Conservation (phyloP, 1,140 invertebrate genomes). For the Pectinophora gossypiella region DNA sequence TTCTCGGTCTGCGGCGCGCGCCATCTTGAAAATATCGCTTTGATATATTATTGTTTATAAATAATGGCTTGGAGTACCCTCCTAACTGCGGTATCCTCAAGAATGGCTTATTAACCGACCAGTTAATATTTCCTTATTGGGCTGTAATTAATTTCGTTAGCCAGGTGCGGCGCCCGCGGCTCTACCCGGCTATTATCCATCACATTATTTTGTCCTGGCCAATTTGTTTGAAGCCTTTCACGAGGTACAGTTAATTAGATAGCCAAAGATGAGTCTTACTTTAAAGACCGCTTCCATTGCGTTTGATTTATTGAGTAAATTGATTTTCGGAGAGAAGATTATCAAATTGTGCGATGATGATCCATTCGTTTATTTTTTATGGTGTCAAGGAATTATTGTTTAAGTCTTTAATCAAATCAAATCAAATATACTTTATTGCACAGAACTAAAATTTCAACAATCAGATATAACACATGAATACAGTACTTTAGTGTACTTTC, state of each 20-base stretch:
- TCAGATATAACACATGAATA: no score
- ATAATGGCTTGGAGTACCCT: conserved; percentile 68
- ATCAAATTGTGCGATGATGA: no score
- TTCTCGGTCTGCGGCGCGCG: conserved; percentile 45
- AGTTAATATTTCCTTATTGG: conserved; percentile 75
- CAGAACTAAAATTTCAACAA: no score
- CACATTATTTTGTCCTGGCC: conserved; percentile 68
- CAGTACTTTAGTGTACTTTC: no score
- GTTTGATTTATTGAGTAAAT: conserved; percentile 24
- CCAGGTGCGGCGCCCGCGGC: conserved; percentile 62
- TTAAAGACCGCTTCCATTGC: conserved; percentile 35
- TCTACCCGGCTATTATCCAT: conserved; percentile 65
- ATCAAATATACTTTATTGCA: no score
- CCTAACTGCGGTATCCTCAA: conserved; percentile 63
- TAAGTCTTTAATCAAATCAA: no score
- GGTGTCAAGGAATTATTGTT: no score
- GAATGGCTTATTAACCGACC: conserved; percentile 72
- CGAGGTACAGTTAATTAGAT: conserved; percentile 68
- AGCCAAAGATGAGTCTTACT: conserved; percentile 24
- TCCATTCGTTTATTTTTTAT: no score
- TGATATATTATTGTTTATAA: conserved; percentile 76
- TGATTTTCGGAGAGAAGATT: no score
- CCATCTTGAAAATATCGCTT: conserved; percentile 71
- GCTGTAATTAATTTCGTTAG: conserved; percentile 72
- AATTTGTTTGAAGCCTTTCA: conserved; percentile 74